Conservation (phyloP, 2,888 invertebrate genomes). For the Pyrgus malvae region DNA sequence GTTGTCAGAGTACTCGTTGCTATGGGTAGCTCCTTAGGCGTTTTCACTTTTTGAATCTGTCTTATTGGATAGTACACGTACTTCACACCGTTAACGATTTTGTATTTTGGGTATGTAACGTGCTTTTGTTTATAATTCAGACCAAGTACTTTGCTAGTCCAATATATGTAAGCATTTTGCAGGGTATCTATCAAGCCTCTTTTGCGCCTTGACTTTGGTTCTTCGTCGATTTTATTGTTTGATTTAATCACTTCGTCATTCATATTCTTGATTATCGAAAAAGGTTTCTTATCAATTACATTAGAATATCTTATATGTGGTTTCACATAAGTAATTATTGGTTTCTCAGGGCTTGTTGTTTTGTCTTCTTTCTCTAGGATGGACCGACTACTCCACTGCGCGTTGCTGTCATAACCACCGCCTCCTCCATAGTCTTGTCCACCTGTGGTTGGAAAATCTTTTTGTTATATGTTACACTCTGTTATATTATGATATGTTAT, state of each 20-base stretch:
- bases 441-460: conserved; percentile 51
- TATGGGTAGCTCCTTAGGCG: conserved; percentile 45
- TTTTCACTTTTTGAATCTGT: conserved; percentile 47
- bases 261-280: conserved; percentile 31
- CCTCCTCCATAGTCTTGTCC: conserved; percentile 64
- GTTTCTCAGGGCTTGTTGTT: conserved; percentile 37
- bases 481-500: conserved; percentile 36
- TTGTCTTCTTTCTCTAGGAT: conserved; percentile 49
- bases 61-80: conserved; percentile 62
- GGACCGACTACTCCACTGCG: conserved; percentile 74
- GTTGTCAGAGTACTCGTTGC: conserved; percentile 37
- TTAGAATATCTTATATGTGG: conserved; percentile 44
- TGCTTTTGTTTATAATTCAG: conserved; percentile 42
- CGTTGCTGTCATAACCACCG: conserved; percentile 70
- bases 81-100: conserved; percentile 61
- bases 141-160: conserved; percentile 58
- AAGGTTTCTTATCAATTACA: conserved; percentile 29
- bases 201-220: conserved; percentile 50
- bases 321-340: conserved; percentile 50
- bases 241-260: conserved; percentile 40
- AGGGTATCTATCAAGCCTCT: conserved; percentile 60
- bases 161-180: conserved; percentile 63
- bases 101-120: conserved; percentile 52
- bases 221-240: conserved; percentile 27
- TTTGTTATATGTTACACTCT: conserved; percentile 39